These are phyloP conservation scores for Mantis religiosa DNA, from an alignment of 2,888 invertebrate species.

Conservation along the genomic window DNA sequence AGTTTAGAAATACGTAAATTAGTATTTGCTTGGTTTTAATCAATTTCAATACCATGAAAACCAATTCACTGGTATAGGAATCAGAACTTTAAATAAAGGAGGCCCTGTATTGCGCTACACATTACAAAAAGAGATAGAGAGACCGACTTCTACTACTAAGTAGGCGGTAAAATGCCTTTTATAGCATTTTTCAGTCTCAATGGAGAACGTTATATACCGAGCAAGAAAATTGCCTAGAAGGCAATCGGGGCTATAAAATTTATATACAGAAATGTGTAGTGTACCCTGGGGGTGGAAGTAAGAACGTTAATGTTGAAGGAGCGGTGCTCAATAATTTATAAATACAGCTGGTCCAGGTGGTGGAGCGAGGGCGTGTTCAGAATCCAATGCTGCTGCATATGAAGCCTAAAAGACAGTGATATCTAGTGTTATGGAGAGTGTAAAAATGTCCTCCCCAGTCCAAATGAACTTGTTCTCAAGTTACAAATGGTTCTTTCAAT, in stretches of 20 bases:
- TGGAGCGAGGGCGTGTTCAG: background rate
- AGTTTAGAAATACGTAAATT: no score
- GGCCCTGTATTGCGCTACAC: background rate
- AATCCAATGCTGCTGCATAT: background rate
- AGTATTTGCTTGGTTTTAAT: background rate
- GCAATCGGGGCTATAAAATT: background rate
- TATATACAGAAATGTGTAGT: background rate
- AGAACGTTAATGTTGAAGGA: background rate
- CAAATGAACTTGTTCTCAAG: no score
- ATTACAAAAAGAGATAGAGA: no score
- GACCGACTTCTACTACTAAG: background rate
- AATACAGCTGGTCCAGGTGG: background rate
- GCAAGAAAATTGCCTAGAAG: background rate
- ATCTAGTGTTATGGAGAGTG: background rate
- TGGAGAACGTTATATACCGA: background rate
- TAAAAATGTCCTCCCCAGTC: no score
- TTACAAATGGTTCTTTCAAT: no score
- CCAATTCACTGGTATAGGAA: background rate
- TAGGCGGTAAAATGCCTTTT: background rate
- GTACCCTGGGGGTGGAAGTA: background rate
- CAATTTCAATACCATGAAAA: background rate
- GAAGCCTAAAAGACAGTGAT: background rate
- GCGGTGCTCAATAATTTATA: background rate
- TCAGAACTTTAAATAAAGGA: background rate
- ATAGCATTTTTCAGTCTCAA: background rate